Percentiles rank a stretch among this genome's conserved stretches.
These are phyloP conservation scores for Megaptera novaeangliae DNA, from an alignment of 2,113 vertebrate genomes.

Conservation along the genomic window DNA sequence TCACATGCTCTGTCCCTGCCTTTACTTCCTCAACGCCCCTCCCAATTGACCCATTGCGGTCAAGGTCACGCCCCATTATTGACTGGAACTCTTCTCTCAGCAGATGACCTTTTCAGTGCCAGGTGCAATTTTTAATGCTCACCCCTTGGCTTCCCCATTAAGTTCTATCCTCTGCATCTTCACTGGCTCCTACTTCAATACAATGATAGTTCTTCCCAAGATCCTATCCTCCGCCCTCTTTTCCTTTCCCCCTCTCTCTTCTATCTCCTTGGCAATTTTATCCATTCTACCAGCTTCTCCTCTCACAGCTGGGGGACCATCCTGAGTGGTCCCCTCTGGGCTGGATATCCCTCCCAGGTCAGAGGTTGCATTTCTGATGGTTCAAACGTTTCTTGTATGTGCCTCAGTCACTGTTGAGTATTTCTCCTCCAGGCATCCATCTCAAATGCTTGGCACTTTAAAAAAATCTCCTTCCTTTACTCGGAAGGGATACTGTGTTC, in stretches of 20 bases:
- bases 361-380: neutral
- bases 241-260: neutral
- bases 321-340: neutral
- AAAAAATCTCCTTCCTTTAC: neutral
- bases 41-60: neutral
- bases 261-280: neutral
- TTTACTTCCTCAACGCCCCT: neutral
- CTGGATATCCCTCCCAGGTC: too few relatives aligned
- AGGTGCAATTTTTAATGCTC: neutral
- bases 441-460: neutral
- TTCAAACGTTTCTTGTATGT: too few relatives aligned
- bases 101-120: neutral
- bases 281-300: neutral
- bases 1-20: neutral
- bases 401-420: neutral
- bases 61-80: neutral
- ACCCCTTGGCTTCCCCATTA: neutral
- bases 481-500: neutral
- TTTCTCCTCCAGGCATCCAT: neutral
- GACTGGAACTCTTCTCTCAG: neutral
- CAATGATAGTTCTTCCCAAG: neutral
- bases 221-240: too few relatives aligned
- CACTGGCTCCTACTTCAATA: neutral
- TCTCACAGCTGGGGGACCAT: neutral
- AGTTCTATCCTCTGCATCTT: neutral